phyloP scores from a whole-genome alignment of 2,888 invertebrate species.

The Eustalomyia histrio region DNA sequence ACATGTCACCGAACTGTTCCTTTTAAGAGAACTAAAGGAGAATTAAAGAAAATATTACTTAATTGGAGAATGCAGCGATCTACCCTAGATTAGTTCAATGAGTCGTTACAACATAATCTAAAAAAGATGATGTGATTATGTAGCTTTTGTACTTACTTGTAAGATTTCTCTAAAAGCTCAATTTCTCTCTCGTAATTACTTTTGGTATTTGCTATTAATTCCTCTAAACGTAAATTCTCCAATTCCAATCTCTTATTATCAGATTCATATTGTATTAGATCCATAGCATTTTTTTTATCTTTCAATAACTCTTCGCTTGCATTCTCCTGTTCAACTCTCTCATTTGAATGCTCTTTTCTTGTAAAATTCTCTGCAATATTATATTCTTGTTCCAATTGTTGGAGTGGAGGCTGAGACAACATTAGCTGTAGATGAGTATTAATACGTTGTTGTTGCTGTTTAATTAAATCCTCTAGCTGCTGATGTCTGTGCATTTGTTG shows the following conservation, averaged over 20 bases:
- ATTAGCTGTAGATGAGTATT: slow-evolving; percentile 77
- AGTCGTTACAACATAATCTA: too few relatives aligned
- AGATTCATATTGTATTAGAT: slow-evolving; percentile 72
- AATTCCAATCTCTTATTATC: slow-evolving; percentile 76
- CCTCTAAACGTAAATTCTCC: slow-evolving; percentile 78
- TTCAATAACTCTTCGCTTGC: background rate
- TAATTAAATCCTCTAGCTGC: slow-evolving; percentile 77
- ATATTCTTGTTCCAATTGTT: background rate
- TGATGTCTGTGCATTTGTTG: slow-evolving; percentile 77
- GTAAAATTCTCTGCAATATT: background rate
- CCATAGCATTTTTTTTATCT: slow-evolving; percentile 44
- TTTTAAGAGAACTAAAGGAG: too few relatives aligned
- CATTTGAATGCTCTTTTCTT: slow-evolving; percentile 3
- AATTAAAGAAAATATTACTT: too few relatives aligned
- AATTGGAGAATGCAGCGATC: too few relatives aligned
- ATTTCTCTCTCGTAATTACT: slow-evolving; percentile 78
- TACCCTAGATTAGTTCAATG: too few relatives aligned
- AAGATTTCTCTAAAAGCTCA: slow-evolving; percentile 77
- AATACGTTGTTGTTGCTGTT: slow-evolving; percentile 78
- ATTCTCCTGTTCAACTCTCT: background rate
- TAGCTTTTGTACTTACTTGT: slow-evolving; percentile 75
- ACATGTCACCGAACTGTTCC: too few relatives aligned
- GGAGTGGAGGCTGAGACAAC: slow-evolving; percentile 74
- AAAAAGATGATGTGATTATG: too few relatives aligned
- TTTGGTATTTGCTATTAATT: slow-evolving; percentile 77